These are phyloP conservation scores for Tonatia bakeri DNA, from an alignment of 2,113 vertebrate species.

Conservation along the genomic window DNA sequence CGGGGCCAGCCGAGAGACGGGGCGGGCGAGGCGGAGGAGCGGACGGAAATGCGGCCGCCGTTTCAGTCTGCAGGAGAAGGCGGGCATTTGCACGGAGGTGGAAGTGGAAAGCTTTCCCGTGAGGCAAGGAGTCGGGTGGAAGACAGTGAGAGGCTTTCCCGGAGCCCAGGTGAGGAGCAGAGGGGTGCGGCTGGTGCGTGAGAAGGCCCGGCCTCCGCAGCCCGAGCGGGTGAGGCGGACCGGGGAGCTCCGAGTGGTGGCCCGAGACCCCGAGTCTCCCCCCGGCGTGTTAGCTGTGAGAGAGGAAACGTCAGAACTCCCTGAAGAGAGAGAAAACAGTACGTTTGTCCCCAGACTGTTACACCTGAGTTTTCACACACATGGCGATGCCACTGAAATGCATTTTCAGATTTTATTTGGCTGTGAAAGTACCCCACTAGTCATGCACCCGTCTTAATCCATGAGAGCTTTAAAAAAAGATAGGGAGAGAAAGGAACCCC, in stretches of 20 bases:
- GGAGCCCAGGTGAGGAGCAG: background rate
- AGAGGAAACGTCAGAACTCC: background rate
- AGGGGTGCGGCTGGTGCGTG: no score
- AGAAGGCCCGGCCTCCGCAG: no score
- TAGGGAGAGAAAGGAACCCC: background rate
- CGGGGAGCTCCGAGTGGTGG: accelerated
- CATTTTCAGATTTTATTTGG: background rate
- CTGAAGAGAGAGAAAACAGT: background rate
- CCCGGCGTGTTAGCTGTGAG: background rate
- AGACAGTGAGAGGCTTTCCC: background rate
- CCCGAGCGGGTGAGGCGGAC: background rate
- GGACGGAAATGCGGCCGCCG: background rate
- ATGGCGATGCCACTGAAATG: background rate
- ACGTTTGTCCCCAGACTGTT: background rate
- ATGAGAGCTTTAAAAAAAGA: background rate
- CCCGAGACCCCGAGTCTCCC: background rate
- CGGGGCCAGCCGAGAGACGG: accelerated
- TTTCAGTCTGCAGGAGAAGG: background rate
- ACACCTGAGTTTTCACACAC: background rate
- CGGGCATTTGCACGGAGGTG: background rate
- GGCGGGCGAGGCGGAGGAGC: background rate
- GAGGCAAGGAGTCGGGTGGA: background rate
- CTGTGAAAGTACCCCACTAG: background rate
- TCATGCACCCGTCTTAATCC: background rate
- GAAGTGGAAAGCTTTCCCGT: background rate